Conservation (phyloP, 2,888 invertebrate genomes). For the Ecliptopera silaceata region DNA sequence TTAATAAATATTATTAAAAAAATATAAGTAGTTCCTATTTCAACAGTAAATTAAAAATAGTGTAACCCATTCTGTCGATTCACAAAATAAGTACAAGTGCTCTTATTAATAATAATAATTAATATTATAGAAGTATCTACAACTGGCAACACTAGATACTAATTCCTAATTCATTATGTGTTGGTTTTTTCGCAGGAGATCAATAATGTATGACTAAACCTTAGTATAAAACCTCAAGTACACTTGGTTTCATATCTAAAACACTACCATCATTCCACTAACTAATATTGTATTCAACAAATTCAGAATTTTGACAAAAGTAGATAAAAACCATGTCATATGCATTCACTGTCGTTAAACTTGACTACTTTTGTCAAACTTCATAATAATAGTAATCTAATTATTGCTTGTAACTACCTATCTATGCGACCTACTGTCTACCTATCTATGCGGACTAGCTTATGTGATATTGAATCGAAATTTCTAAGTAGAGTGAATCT, state of each 20-base stretch:
- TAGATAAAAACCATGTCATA: slow-evolving; percentile 50
- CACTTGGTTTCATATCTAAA: slow-evolving; percentile 54
- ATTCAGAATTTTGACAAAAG: slow-evolving; percentile 68
- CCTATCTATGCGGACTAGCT: slow-evolving; percentile 63
- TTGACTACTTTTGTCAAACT: slow-evolving; percentile 64
- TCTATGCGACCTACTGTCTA: slow-evolving; percentile 63
- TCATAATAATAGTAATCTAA: slow-evolving; percentile 63
- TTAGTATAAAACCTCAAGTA: slow-evolving; percentile 51
- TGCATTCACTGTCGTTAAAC: slow-evolving; percentile 37
- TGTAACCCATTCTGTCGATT: neutral
- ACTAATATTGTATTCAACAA: slow-evolving; percentile 51
- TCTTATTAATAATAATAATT: too few relatives aligned
- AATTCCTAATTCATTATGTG: neutral
- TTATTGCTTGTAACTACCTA: slow-evolving; percentile 78
- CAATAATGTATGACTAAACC: neutral
- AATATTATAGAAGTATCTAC: neutral
- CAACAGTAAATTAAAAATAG: slow-evolving; percentile 7
- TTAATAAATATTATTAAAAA: slow-evolving; percentile 9
- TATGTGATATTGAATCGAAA: slow-evolving; percentile 44
- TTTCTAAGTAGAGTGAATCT: slow-evolving; percentile 44
- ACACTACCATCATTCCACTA: slow-evolving; percentile 47
- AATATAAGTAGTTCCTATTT: slow-evolving; percentile 6
- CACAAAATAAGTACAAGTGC: slow-evolving; percentile 9
- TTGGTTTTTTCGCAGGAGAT: neutral
- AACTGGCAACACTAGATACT: neutral